Evolutionary conservation across 2,113 vertebrate species (phyloP).

Genomic region (Xiphophorus hellerii): DNA sequence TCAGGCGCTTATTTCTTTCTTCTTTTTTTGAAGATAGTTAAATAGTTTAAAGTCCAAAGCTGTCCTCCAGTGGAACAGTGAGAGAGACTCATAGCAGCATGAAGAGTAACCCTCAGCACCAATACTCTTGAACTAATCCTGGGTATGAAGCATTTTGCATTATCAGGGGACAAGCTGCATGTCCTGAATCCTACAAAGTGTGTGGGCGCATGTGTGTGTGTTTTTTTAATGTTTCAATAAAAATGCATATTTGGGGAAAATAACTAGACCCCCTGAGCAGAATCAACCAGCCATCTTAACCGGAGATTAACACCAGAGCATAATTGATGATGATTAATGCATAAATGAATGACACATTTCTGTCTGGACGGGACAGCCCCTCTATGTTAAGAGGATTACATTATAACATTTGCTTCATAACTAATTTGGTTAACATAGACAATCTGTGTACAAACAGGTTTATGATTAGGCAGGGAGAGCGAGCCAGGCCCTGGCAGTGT

Average conservation of each 20-base stretch:
- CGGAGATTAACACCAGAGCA: not conserved
- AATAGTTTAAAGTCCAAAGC: no score
- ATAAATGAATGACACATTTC: not conserved
- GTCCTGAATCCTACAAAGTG: not conserved
- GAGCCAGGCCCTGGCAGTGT: not conserved
- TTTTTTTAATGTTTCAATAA: not conserved
- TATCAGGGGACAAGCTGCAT: not conserved
- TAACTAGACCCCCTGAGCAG: no score
- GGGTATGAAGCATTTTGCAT: no score
- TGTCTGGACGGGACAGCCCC: not conserved
- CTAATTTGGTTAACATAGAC: not conserved
- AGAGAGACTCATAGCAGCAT: not conserved
- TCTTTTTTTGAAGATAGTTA: no score
- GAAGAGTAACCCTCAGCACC: not conserved
- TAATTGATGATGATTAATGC: not conserved
- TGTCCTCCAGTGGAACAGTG: no score
- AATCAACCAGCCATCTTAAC: not conserved
- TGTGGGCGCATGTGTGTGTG: no score
- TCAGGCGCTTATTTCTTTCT: no score
- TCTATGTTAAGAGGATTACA: not conserved
- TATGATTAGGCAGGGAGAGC: not conserved
- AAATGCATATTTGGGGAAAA: not conserved
- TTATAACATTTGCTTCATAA: not conserved
- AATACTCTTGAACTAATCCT: not conserved
- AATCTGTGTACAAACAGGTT: not conserved